These are phyloP conservation scores for Lamproptera curius DNA, from an alignment of 2,888 invertebrate species.

Conservation along the genomic window DNA sequence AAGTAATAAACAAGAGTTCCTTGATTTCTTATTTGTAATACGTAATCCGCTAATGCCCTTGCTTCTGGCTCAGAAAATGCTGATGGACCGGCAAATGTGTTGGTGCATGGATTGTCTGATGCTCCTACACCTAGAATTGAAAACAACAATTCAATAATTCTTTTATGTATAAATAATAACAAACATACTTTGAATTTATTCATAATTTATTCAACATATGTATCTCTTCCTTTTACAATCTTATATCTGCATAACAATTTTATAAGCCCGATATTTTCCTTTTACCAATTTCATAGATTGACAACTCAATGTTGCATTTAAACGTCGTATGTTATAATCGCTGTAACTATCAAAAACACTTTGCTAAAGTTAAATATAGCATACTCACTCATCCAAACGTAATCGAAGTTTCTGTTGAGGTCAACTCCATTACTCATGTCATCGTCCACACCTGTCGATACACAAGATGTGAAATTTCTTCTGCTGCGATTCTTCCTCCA, in stretches of 20 bases:
- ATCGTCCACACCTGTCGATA: constrained; percentile 31
- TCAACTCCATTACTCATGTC: constrained; percentile 64
- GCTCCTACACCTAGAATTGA: constrained; percentile 54
- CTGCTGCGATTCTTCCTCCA: constrained; percentile 83
- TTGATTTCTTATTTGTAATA: constrained; percentile 33
- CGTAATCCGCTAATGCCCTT: constrained; percentile 53
- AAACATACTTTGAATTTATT: no score
- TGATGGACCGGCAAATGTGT: constrained; percentile 69
- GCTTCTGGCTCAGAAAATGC: constrained; percentile 78
- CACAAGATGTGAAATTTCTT: constrained; percentile 37
- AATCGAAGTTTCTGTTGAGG: constrained; percentile 61
- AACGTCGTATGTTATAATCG: no score
- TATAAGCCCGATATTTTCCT: no score
- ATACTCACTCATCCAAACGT: constrained; percentile 58
- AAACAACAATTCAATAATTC: no score
- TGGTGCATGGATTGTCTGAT: constrained; percentile 63
- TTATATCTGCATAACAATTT: no score
- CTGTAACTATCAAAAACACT: no score
- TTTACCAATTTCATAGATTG: no score
- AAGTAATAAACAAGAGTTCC: constrained; percentile 65
- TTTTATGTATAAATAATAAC: no score
- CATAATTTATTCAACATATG: no score
- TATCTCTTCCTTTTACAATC: no score
- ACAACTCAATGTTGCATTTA: no score
- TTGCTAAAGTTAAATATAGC: not conserved